Base-by-base conservation (phyloP, 2,888 invertebrate species). In the Drosophila infuscata region DNA sequence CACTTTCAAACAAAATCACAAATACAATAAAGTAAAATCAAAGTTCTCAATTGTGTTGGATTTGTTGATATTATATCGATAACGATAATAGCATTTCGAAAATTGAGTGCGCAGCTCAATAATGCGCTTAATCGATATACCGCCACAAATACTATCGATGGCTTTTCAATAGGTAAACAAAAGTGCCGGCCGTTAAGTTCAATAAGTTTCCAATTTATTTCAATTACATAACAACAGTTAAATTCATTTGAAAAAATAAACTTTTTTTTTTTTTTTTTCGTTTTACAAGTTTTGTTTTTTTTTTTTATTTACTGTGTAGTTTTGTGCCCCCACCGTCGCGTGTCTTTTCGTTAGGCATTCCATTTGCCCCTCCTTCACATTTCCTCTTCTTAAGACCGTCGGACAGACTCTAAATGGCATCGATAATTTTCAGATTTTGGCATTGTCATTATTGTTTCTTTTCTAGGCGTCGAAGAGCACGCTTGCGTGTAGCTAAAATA, bases 401-500 rank as follows among this genome's bases (percentile, higher is more conserved):
- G 36, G 52, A 33, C 49, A 59, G 76, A 70, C 70, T 75, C 64
- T 30, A 36, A 56, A 64, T 52, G 76, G 59, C 71, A 60, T 75
- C 17, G 11, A 41, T 7, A 38, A 36, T 54, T 52, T 52, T 33
- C 25, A 43, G 36, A 49, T 51, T 58, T 51, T n/a, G 30, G 17
- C 30, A 33, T 32, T 52, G 35, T 20, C 30, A 33, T 29, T 35
- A 91, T 71, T 91, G 83, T 12, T 92, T 81, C 73, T 92, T 91
- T 57, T 83, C 84, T n/a, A 75, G 63, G 35, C 86, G 91, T 3
- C 91, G 91, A 17, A 92, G 69, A 7, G 93, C 92, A 35, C 90
- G 91, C 57, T 91, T 90, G 38, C 93, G 90, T 12, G 91, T 91
- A 20, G 74, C 82, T 41, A 91, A 66, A 48, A 92, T 80, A 54